Percentiles rank a stretch among this genome's conserved stretches.
Conservation (phyloP, 1,140 invertebrate genomes). For the Lasioglossum albipes region DNA sequence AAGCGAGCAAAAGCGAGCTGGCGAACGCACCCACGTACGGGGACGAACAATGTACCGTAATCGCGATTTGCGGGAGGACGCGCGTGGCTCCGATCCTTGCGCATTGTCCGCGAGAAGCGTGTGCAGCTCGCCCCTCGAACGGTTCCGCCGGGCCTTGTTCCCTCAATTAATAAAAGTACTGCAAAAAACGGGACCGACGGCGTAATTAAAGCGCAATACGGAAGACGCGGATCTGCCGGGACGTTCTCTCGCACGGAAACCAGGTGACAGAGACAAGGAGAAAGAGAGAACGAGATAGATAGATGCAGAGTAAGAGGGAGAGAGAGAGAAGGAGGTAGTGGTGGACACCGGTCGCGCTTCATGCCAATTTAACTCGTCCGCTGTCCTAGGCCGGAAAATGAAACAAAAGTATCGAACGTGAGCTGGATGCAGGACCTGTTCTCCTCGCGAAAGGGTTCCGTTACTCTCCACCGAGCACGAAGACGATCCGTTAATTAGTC, state of each 20-base stretch:
- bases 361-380: slow-evolving; percentile 75
- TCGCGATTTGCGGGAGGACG: slow-evolving; percentile 35
- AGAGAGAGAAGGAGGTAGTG: not conserved
- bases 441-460: not conserved
- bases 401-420: not conserved
- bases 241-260: slow-evolving; percentile 2
- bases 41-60: slow-evolving; percentile 58
- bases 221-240: slow-evolving; percentile 60
- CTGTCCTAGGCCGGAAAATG: not conserved
- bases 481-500: not conserved
- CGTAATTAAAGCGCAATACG: slow-evolving; percentile 77
- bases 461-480: not conserved
- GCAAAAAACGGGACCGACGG: slow-evolving; percentile 71
- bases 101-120: slow-evolving; percentile 44
- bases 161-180: slow-evolving; percentile 73
- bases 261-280: too few species aligned
- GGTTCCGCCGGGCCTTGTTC: slow-evolving; percentile 46
- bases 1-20: too few species aligned
- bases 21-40: not conserved
- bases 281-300: too few species aligned
- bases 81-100: slow-evolving; percentile 43
- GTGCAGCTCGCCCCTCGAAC: slow-evolving; percentile 18
- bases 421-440: not conserved
- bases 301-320: too few species aligned
- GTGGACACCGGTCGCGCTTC: slow-evolving; percentile 78